phyloP scores from a whole-genome alignment of 2,888 invertebrate species.

The Synanthedon myopaeformis region DNA sequence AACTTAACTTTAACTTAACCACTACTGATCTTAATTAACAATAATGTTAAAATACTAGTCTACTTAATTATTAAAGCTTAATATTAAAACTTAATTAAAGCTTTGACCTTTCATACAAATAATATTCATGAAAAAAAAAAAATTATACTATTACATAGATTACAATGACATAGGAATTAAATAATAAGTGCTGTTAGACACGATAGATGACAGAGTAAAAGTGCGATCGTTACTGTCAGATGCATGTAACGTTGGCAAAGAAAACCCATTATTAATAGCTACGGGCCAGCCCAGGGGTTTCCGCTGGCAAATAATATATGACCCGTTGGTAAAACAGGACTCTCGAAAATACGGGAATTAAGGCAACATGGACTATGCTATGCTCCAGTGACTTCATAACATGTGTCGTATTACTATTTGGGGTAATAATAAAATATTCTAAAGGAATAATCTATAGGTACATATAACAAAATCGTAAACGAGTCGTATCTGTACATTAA shows the following conservation, averaged over 20 bases:
- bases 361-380: neutral
- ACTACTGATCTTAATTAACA: too few relatives aligned
- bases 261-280: conserved; percentile 57
- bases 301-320: conserved; percentile 44
- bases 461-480: too few relatives aligned
- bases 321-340: conserved; percentile 31
- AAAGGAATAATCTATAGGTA: too few relatives aligned
- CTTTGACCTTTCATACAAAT: neutral
- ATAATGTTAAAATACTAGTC: too few relatives aligned
- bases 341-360: conserved; percentile 16
- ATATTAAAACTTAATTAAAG: too few relatives aligned
- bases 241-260: conserved; percentile 48
- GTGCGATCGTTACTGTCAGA: conserved; percentile 61
- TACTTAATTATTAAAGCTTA: too few relatives aligned
- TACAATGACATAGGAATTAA: neutral
- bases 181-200: neutral
- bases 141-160: neutral
- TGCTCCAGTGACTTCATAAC: neutral
- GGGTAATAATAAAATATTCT: too few relatives aligned
- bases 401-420: neutral
- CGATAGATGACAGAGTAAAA: conserved; percentile 48
- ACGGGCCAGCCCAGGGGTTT: conserved; percentile 34
- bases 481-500: too few relatives aligned
- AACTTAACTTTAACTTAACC: too few relatives aligned
- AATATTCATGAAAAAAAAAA: neutral